phyloP scores from a whole-genome alignment of 1,140 invertebrate species.

The Calephelis virginiensis region DNA sequence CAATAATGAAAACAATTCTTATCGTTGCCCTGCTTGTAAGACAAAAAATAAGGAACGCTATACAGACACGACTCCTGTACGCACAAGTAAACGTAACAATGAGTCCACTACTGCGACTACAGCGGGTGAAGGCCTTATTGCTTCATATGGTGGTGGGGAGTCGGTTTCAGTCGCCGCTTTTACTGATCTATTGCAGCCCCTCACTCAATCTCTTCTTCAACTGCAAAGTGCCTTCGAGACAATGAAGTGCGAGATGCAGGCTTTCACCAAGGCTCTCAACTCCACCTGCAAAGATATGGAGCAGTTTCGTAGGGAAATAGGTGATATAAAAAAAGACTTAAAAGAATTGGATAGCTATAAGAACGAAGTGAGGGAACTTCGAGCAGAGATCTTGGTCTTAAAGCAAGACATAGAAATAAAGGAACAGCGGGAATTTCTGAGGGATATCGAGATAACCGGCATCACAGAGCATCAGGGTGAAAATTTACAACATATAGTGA shows the following conservation, averaged over 20 bases:
- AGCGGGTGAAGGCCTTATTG: neutral
- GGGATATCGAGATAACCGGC: neutral
- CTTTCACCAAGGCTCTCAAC: neutral
- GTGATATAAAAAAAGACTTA: neutral
- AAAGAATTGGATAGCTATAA: neutral
- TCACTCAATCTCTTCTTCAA: no score
- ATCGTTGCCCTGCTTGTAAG: neutral
- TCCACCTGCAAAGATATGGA: neutral
- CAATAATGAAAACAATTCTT: neutral
- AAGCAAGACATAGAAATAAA: neutral
- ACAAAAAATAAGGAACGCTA: neutral
- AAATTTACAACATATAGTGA: neutral
- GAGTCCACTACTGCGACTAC: neutral
- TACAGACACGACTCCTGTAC: neutral
- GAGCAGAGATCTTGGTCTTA: neutral
- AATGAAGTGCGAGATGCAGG: neutral
- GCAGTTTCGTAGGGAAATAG: neutral
- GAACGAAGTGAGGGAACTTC: neutral
- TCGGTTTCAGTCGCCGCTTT: no score
- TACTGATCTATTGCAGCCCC: no score
- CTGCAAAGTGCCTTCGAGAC: neutral
- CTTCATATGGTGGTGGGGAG: neutral
- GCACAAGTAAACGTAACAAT: neutral
- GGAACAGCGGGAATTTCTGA: neutral
- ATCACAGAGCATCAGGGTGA: neutral